Evolutionary conservation across 2,113 vertebrate genomes (phyloP), one percentile per base, ranked within the genome.

Genomic region (Glareola pratincola): DNA sequence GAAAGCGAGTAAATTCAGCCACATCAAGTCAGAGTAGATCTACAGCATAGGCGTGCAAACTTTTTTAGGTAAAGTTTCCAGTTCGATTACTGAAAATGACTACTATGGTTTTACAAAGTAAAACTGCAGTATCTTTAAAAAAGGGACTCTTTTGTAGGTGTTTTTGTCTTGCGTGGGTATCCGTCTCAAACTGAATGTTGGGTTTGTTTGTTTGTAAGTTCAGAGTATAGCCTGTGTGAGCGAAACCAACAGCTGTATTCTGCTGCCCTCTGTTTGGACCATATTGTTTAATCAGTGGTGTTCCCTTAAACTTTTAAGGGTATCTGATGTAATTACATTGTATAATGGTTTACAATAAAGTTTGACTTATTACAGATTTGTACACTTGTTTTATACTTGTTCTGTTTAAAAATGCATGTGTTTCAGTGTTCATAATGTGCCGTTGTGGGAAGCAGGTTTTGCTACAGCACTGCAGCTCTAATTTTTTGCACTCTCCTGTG

Each of bases 271-370:
- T 92, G 60, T 96, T 92, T 81, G 64, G 15, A 96, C 88, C 57
- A 36, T 92, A 34, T 78, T 96, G 84, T 97, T 96, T 92, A 82
- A 80, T 93, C 69, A 68, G 89, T 97, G 96, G 62, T 96, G 77
- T 96, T 95, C 89, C n/a, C 75, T 95, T 95, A 43, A 97, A 96
- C 94, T 95, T 95, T 59, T 88, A 97, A 97, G 92, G 96, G 94
- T 98, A 97, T 95, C 95, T 85, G 74, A 97, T 97, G 95, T 98
- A 95, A 96, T 95, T 97, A 97, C 92, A 64, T 98, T 98, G 93
- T 98, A 98, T 98, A 98, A 97, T 88, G 96, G 98, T 99, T 99
- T 98, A 98, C 98, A 99, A 99, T 99, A 99, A 99, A 99, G 95
- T 96, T 96, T 96, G 96, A 95, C 97, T 94, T 97, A 96, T 88